Evolutionary conservation across 2,797 vertebrate genomes (phyloP).

Genomic region (Fundulus diaphanus): DNA sequence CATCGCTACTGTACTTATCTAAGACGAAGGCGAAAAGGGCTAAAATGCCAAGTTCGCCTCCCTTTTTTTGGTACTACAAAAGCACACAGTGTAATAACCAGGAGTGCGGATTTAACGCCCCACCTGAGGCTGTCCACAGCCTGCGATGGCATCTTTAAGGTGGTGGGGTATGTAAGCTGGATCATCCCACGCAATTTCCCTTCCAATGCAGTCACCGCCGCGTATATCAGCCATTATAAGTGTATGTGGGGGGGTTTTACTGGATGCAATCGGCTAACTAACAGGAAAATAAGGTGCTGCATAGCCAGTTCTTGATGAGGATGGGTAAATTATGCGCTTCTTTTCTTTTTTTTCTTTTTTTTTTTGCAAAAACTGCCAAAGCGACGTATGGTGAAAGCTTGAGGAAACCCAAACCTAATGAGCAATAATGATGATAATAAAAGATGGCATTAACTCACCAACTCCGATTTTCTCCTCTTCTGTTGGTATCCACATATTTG

Average conservation of each 20-base stretch:
- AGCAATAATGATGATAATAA: constrained; percentile 10
- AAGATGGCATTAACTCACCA: constrained; percentile 82
- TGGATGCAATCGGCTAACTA: constrained; percentile 49
- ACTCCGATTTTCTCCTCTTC: constrained; percentile 96
- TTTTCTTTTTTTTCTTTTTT: too few relatives aligned
- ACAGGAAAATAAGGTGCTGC: neutral
- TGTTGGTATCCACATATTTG: constrained; percentile 91
- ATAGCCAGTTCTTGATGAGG: constrained; percentile 24
- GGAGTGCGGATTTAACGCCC: constrained; percentile 14
- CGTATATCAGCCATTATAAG: constrained; percentile 69
- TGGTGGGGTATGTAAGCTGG: constrained; percentile 60
- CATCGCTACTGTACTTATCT: constrained; percentile 2
- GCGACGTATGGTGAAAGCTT: constrained; percentile 30
- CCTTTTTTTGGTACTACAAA: constrained; percentile 37
- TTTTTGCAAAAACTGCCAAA: constrained; percentile 23
- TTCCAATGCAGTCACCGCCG: constrained; percentile 72
- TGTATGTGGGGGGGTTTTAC: constrained; percentile 42
- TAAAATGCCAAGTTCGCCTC: constrained; percentile 62
- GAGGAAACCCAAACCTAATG: constrained; percentile 32
- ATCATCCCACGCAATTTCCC: constrained; percentile 78
- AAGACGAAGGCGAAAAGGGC: constrained; percentile 20
- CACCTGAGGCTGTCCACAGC: constrained; percentile 41
- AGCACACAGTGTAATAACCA: constrained; percentile 3
- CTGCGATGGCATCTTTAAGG: constrained; percentile 59
- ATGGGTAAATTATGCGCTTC: constrained; percentile 44